Evolutionary conservation across 2,113 vertebrate species (phyloP).

Genomic region (Ia io): DNA sequence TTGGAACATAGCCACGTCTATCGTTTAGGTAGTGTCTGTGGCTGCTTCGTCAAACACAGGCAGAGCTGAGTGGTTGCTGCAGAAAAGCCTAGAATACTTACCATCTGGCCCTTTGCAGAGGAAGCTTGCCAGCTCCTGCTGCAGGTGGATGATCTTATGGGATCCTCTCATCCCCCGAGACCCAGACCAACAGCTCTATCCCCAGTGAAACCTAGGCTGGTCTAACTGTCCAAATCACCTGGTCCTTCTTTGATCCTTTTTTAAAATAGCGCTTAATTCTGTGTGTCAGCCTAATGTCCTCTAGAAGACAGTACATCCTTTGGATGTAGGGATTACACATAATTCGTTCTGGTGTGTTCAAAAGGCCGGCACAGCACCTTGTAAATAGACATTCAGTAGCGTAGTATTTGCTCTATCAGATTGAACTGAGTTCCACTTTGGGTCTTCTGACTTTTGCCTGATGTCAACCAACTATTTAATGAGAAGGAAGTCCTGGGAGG

Average conservation of each 20-base stretch:
- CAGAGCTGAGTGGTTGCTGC: background rate
- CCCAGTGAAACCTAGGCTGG: background rate
- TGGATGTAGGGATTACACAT: constrained; percentile 22
- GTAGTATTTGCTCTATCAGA: constrained; percentile 58
- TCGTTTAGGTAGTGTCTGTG: rapidly evolving
- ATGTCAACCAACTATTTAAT: constrained; percentile 42
- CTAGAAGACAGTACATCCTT: background rate
- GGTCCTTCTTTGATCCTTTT: background rate
- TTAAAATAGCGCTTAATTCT: background rate
- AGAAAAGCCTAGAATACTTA: background rate
- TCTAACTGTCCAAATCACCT: background rate
- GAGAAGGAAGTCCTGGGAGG: background rate
- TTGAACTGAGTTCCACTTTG: constrained; percentile 32
- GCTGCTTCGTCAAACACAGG: background rate
- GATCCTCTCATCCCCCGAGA: background rate
- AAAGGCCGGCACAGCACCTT: constrained; percentile 19
- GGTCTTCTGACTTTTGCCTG: constrained; percentile 45
- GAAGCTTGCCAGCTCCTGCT: background rate
- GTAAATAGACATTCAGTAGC: constrained; percentile 59
- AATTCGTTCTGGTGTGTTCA: constrained; percentile 51
- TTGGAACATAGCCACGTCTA: background rate
- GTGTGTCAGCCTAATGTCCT: background rate
- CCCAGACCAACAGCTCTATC: background rate
- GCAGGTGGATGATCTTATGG: background rate
- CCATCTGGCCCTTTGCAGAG: background rate